Conservation (phyloP, 2,888 invertebrate genomes). For the Craniophora ligustri region DNA sequence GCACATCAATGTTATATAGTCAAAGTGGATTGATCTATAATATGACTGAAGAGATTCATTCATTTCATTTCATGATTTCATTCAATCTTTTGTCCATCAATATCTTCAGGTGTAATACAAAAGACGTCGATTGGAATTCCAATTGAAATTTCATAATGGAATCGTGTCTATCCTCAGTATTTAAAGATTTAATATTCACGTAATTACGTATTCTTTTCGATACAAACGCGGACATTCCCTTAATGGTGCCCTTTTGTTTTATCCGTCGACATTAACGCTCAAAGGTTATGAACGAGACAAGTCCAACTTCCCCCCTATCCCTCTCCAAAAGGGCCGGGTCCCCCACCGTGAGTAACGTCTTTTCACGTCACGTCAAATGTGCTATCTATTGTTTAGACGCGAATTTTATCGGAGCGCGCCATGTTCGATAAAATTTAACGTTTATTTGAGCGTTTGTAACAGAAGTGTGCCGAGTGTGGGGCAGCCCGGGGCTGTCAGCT, state of each 20-base stretch:
- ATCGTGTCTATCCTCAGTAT: conserved; percentile 31
- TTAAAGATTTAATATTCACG: conserved; percentile 39
- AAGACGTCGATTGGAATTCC: conserved; percentile 30
- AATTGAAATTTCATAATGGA: conserved; percentile 42
- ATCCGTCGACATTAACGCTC: conserved; percentile 39
- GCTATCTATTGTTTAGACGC: conserved; percentile 54
- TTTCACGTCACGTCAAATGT: conserved; percentile 58
- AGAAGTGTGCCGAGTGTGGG: conserved; percentile 37
- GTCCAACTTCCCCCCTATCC: conserved; percentile 9
- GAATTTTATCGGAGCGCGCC: conserved; percentile 57
- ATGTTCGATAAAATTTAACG: conserved; percentile 61
- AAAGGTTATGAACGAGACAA: conserved; percentile 46
- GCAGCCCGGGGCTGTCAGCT: conserved; percentile 51
- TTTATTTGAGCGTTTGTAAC: conserved; percentile 50
- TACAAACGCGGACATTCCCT: conserved; percentile 44
- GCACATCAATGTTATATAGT: no score
- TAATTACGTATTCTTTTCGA: conserved; percentile 53
- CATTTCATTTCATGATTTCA: conserved; percentile 1
- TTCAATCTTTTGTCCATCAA: conserved; percentile 22
- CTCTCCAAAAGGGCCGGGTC: conserved; percentile 1
- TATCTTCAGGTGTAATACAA: conserved; percentile 18
- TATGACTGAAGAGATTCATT: no score
- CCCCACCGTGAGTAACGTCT: conserved; percentile 39
- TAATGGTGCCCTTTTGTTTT: conserved; percentile 48
- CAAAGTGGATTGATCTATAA: no score